Evolutionary conservation across 2,113 vertebrate genomes (phyloP).

Genomic region (Aleadryas rufinucha): DNA sequence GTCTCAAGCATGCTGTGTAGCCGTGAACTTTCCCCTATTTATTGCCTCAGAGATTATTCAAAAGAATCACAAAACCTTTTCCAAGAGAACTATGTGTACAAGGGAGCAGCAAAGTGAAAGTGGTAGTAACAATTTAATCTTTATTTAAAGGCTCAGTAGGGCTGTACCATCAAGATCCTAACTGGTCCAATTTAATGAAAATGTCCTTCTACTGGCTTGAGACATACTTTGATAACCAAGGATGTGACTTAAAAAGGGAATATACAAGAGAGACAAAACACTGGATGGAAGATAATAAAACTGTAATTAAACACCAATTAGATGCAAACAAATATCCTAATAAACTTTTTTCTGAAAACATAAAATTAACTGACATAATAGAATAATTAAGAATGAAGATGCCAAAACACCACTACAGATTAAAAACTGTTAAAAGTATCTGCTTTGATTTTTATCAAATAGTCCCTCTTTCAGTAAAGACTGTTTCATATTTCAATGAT

Average conservation of each 20-base stretch:
- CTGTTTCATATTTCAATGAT: not conserved
- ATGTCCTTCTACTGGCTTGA: not conserved
- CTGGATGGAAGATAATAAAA: not conserved
- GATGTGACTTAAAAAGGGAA: not conserved
- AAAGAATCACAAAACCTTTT: not conserved
- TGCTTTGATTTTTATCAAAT: not conserved
- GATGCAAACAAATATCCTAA: not conserved
- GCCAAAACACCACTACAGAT: not conserved
- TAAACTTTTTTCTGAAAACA: not conserved
- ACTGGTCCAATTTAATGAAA: not conserved
- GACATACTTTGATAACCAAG: accelerated
- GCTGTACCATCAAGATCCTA: not conserved
- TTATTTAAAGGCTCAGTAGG: not conserved
- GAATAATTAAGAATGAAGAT: not conserved
- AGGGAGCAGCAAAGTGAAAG: not conserved
- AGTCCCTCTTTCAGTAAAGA: not conserved
- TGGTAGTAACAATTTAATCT: not conserved
- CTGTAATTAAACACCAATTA: not conserved
- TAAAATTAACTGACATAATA: not conserved
- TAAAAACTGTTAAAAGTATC: not conserved
- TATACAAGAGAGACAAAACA: not conserved
- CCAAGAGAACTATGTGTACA: not conserved
- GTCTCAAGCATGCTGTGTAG: not conserved
- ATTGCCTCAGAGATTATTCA: not conserved
- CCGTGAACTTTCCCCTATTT: not conserved